A percentile compares a stretch with the other conserved stretches of the same genome.
Conservation (phyloP, 2,113 vertebrate species). For the Rhinolophus ferrumequinum region DNA sequence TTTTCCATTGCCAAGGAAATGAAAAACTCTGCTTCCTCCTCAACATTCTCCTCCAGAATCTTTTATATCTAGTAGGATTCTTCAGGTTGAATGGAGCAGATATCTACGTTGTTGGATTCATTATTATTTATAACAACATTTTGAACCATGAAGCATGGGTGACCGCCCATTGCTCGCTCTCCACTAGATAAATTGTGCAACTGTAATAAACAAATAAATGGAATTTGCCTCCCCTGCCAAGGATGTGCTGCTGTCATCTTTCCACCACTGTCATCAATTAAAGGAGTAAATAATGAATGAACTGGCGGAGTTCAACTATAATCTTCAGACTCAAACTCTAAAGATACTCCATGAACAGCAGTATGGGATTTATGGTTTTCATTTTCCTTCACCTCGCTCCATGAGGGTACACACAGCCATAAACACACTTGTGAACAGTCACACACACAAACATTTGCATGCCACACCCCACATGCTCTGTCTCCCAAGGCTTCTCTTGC, state of each 20-base stretch:
- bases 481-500: neutral
- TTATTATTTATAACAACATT: conserved; percentile 70
- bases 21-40: neutral
- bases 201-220: conserved; percentile 78
- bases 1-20: neutral
- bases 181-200: conserved; percentile 67
- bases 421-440: neutral
- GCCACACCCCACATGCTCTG: neutral
- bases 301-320: conserved; percentile 72
- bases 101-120: conserved; percentile 67
- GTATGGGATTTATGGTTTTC: conserved; percentile 18
- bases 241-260: conserved; percentile 68
- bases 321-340: conserved; percentile 55
- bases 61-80: conserved; percentile 33
- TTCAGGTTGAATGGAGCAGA: conserved; percentile 65
- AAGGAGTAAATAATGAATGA: conserved; percentile 82
- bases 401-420: neutral
- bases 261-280: conserved; percentile 76
- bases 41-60: neutral
- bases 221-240: conserved; percentile 75
- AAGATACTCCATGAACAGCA: conserved; percentile 13
- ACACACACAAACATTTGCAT: neutral
- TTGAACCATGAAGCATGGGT: conserved; percentile 47
- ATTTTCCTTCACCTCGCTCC: neutral
- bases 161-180: conserved; percentile 51